Percentiles rank a stretch among this genome's conserved stretches.
phyloP scores from a whole-genome alignment of 2,888 invertebrate species.

The Drosophila borealis region DNA sequence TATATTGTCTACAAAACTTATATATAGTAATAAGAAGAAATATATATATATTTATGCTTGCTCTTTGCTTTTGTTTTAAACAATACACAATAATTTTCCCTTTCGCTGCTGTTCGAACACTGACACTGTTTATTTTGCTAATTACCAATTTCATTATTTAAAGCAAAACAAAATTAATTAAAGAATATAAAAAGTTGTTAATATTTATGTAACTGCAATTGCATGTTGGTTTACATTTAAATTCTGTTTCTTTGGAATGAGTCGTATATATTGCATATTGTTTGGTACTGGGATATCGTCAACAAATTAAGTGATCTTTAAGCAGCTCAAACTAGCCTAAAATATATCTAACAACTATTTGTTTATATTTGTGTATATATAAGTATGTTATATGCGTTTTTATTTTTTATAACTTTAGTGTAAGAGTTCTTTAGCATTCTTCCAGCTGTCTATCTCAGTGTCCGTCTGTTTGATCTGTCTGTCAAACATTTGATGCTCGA shows the following conservation, averaged over 20 bases:
- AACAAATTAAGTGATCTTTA: conserved; percentile 79
- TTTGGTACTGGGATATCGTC: conserved; percentile 29
- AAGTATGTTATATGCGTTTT: conserved; percentile 12
- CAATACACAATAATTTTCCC: conserved; percentile 49
- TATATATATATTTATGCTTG: conserved; percentile 43
- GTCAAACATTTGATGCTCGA: conserved; percentile 37
- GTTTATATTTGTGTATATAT: conserved; percentile 5
- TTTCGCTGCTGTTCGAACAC: conserved; percentile 38
- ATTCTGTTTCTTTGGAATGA: conserved; percentile 84
- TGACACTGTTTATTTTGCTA: conserved; percentile 48
- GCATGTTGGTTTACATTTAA: conserved; percentile 67
- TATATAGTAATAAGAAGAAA: conserved; percentile 20
- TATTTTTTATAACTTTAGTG: conserved; percentile 26
- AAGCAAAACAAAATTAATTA: conserved; percentile 8
- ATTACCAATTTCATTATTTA: conserved; percentile 44
- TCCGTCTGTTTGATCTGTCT: conserved; percentile 26
- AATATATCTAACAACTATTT: conserved; percentile 3
- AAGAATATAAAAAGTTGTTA: conserved; percentile 26
- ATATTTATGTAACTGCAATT: conserved; percentile 42
- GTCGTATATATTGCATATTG: conserved; percentile 72
- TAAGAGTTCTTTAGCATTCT: conserved; percentile 62
- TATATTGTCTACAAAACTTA: conserved; percentile 55
- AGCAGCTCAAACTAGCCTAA: conserved; percentile 51
- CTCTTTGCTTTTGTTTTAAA: conserved; percentile 37
- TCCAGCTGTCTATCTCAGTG: conserved; percentile 58